Conservation (phyloP, 2,888 invertebrate genomes). For the Ochropacha duplaris region DNA sequence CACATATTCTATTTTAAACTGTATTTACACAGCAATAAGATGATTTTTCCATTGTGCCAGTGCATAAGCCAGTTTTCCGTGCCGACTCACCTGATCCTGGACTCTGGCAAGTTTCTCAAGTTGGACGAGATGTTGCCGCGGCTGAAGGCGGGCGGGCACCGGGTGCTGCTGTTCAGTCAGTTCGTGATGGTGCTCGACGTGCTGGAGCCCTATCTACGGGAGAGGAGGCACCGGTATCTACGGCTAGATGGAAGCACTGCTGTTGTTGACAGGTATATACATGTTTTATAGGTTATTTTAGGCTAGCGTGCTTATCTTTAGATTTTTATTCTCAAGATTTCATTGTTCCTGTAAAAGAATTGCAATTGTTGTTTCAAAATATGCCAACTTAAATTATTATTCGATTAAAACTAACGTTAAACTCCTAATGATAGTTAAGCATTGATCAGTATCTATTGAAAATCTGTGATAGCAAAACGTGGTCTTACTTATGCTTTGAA, state of each 20-base stretch:
- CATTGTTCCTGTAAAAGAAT: too few species aligned
- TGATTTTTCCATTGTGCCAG: slow-evolving; percentile 53
- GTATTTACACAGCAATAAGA: not conserved
- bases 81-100: slow-evolving; percentile 87
- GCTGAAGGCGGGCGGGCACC: slow-evolving; percentile 88
- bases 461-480: too few species aligned
- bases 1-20: not conserved
- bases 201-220: slow-evolving; percentile 92
- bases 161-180: slow-evolving; percentile 97
- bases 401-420: too few species aligned
- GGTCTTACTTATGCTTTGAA: too few species aligned
- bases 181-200: slow-evolving; percentile 98
- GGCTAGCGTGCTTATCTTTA: too few species aligned
- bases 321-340: too few species aligned
- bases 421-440: too few species aligned
- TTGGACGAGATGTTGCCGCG: slow-evolving; percentile 90
- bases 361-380: too few species aligned
- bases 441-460: too few species aligned
- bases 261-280: slow-evolving; percentile 85
- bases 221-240: slow-evolving; percentile 88
- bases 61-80: slow-evolving; percentile 84
- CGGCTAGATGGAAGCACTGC: slow-evolving; percentile 96
- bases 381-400: too few species aligned
- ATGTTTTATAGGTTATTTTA: too few species aligned
- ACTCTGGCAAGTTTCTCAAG: slow-evolving; percentile 93